Base-by-base conservation (phyloP, 2,888 invertebrate genomes). In the Dasypolia templi region DNA sequence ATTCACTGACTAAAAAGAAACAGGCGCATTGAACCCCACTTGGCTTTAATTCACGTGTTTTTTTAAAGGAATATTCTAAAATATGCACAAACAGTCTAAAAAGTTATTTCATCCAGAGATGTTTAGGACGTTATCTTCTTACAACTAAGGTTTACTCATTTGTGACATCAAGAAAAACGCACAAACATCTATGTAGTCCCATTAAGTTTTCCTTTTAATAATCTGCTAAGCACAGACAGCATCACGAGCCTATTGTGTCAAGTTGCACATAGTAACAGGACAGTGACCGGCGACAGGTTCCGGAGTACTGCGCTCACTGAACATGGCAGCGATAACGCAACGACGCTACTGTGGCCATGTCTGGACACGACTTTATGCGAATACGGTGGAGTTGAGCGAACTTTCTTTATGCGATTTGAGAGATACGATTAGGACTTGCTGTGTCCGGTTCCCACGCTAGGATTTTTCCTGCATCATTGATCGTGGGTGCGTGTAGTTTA, bases 281-380 rank as follows among this genome's bases (percentile, higher is more conserved):
- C 77, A 69, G 77, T 75, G 68, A 75, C 77, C 78, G 87, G 79
- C 76, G 86, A 56, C 87, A 26, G 61, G 78, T 86, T 86, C 87
- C 86, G 84, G 84, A 63, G 62, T 78, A 66, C 46, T 58, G 75
- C 68, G 72, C 74, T 66, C 76, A 77, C 62, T 83, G 86, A 78
- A 74, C 78, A 83, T 69, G 19, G 62, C 39, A 19, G 49, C 44
- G 87, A 85, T 86, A 87, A 79, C 72, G 72, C 66, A 44, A 53
- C 62, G 32, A 71, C 62, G 74, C 59, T 56, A 77, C 75, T 80
- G 62, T 72, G 66, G 42, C 59, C 46, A 56, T 56, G 68, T 77
- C 73, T 70, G 74, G 55, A 62, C 61, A 74, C 35, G 44, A 55
- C 65, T 55, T 61, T 56, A 65, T 62, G 59, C 39, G 46, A n/a